phyloP scores from a whole-genome alignment of 2,888 invertebrate genomes.

The Chaitophorus viminalis region DNA sequence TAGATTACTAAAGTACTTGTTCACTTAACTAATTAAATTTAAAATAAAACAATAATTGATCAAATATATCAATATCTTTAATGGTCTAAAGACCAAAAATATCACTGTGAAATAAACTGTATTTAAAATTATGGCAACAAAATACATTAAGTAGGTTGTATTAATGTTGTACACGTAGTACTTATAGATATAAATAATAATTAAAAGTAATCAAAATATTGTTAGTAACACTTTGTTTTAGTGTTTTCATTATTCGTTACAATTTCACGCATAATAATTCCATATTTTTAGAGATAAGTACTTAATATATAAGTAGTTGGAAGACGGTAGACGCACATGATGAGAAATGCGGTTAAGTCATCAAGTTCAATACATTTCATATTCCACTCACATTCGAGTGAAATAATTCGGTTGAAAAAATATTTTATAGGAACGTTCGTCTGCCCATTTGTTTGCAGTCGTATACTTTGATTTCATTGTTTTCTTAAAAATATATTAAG shows the following conservation, averaged over 20 bases:
- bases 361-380: not conserved
- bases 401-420: not conserved
- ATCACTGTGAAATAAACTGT: too few relatives aligned
- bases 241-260: too few relatives aligned
- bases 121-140: too few relatives aligned
- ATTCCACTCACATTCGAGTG: not conserved
- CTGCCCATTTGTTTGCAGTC: conserved; percentile 8
- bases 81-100: too few relatives aligned
- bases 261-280: conserved; percentile 7
- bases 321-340: not conserved
- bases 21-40: too few relatives aligned
- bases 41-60: too few relatives aligned
- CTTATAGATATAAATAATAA: not conserved
- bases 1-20: too few relatives aligned
- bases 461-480: conserved; percentile 1
- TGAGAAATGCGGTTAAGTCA: not conserved
- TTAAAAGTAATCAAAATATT: not conserved
- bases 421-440: conserved; percentile 7
- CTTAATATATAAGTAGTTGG: not conserved
- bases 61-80: too few relatives aligned
- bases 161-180: not conserved
- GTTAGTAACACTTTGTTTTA: not conserved
- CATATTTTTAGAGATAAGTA: not conserved
- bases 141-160: not conserved
- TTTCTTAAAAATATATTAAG: not conserved